These are phyloP conservation scores for Dynastes tityus DNA, from an alignment of 2,888 invertebrate species.

Conservation along the genomic window DNA sequence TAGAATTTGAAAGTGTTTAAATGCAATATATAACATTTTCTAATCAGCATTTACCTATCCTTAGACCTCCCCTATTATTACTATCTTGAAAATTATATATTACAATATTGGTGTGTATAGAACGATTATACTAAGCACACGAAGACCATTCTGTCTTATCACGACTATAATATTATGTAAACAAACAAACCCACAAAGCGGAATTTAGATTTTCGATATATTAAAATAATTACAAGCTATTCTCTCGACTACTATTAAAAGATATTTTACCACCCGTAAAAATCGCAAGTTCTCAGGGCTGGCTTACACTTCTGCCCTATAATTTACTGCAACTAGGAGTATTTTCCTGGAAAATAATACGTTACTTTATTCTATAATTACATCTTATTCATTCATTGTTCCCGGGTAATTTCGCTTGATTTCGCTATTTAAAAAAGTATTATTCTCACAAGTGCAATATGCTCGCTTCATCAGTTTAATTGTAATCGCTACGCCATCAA, in stretches of 20 bases:
- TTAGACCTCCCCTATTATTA: too few relatives aligned
- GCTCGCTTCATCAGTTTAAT: slow-evolving; percentile 27
- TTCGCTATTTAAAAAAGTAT: slow-evolving; percentile 25
- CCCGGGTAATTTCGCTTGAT: slow-evolving; percentile 14
- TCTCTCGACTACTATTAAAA: slow-evolving; percentile 1
- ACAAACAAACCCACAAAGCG: neutral
- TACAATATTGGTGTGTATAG: too few relatives aligned
- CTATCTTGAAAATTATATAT: too few relatives aligned
- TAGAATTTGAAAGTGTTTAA: too few relatives aligned
- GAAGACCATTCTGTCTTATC: too few relatives aligned
- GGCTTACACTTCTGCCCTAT: slow-evolving; percentile 18
- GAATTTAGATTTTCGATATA: slow-evolving; percentile 57
- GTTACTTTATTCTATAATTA: slow-evolving; percentile 23
- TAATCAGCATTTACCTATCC: too few relatives aligned
- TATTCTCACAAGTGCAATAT: slow-evolving; percentile 25
- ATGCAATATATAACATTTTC: too few relatives aligned
- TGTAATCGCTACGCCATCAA: slow-evolving; percentile 30
- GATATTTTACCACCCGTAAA: neutral
- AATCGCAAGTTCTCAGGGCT: slow-evolving; percentile 2
- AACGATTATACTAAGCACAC: too few relatives aligned
- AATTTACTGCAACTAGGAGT: slow-evolving; percentile 4
- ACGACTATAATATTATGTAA: neutral
- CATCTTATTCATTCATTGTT: slow-evolving; percentile 40
- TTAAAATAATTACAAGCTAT: slow-evolving; percentile 56
- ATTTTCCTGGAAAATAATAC: slow-evolving; percentile 31